Conservation (phyloP, 2,888 invertebrate species). For the Dryobota labecula region DNA sequence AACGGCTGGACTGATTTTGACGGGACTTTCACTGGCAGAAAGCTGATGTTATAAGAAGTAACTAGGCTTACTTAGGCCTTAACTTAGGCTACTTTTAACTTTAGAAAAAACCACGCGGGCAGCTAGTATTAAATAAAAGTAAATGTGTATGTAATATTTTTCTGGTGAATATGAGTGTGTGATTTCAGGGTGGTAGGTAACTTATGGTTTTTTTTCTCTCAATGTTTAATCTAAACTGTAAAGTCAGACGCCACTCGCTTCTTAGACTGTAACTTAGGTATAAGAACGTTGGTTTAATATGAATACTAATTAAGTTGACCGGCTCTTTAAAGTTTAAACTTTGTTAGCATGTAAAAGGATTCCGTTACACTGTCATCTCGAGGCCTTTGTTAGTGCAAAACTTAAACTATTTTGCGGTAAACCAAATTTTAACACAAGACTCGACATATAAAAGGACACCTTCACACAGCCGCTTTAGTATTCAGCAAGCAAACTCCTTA, state of each 20-base stretch:
- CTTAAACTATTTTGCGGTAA: slow-evolving; percentile 17
- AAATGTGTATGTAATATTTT: background rate
- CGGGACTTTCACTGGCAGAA: too few relatives aligned
- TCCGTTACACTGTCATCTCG: slow-evolving; percentile 6
- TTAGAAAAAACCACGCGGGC: too few relatives aligned
- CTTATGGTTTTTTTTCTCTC: background rate
- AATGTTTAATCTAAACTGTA: background rate
- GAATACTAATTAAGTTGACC: slow-evolving; percentile 31
- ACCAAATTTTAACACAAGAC: slow-evolving; percentile 17
- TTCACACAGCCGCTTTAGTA: background rate
- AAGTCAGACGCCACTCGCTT: background rate
- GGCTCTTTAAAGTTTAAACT: slow-evolving; percentile 28
- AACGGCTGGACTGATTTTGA: too few relatives aligned
- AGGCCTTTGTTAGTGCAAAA: background rate
- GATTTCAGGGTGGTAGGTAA: background rate
- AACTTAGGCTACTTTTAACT: too few relatives aligned
- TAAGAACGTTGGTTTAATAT: background rate
- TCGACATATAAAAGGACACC: background rate
- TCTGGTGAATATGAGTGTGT: background rate
- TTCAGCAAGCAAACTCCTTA: slow-evolving; percentile 17
- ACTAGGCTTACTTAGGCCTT: too few relatives aligned
- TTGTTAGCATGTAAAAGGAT: slow-evolving; percentile 23
- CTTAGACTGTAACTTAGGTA: background rate
- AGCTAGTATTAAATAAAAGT: too few relatives aligned
- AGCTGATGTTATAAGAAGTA: too few relatives aligned